Evolutionary conservation across 2,113 vertebrate species (phyloP).

Genomic region (Ailuropoda melanoleuca): DNA sequence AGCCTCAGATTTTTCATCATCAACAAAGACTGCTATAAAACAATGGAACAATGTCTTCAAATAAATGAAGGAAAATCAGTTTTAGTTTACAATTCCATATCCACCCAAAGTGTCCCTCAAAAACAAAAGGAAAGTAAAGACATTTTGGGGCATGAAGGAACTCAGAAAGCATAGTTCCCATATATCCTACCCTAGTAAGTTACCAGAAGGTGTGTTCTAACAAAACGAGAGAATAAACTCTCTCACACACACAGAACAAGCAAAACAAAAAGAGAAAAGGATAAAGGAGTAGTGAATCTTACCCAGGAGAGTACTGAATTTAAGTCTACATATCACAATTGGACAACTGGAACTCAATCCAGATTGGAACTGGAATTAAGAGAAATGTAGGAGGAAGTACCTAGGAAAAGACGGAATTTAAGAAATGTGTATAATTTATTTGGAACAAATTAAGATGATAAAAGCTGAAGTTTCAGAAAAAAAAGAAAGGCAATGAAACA

Average conservation of each 20-base stretch:
- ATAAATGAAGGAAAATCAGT: neutral
- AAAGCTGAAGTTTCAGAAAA: neutral
- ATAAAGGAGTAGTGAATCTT: conserved; percentile 12
- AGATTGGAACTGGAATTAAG: neutral
- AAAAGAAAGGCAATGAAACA: neutral
- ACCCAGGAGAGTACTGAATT: neutral
- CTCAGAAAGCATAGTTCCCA: neutral
- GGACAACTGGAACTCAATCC: neutral
- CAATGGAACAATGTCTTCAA: neutral
- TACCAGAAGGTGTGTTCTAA: neutral
- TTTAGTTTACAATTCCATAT: conserved; percentile 2
- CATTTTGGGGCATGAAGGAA: neutral
- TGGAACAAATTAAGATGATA: conserved; percentile 17
- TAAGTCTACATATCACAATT: neutral
- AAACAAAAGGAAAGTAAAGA: neutral
- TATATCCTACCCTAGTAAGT: neutral
- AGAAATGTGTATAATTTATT: conserved; percentile 14
- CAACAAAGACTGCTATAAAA: neutral
- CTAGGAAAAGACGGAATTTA: neutral
- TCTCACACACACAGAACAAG: neutral
- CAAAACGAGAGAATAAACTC: neutral
- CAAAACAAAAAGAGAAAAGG: neutral
- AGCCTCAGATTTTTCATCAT: conserved; percentile 9
- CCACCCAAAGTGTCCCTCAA: neutral
- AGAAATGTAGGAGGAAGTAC: neutral